Conservation (phyloP, 2,888 invertebrate genomes). For the Pogonocherus hispidulus region DNA sequence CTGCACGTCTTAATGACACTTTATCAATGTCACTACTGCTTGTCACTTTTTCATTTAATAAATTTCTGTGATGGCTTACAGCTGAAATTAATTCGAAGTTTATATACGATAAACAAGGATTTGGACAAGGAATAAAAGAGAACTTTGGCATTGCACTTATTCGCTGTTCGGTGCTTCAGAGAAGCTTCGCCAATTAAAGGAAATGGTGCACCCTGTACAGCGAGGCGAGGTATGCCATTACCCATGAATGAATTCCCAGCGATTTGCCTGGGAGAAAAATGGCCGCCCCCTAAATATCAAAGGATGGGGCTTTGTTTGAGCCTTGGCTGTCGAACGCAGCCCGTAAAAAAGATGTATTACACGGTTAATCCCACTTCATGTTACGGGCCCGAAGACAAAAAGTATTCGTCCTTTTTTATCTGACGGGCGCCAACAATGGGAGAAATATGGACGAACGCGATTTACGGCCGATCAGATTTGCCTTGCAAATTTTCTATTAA, state of each 20-base stretch:
- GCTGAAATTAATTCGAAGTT: too few species aligned
- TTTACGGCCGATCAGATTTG: constrained; percentile 49
- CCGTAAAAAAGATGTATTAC: constrained; percentile 55
- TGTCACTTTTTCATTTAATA: too few species aligned
- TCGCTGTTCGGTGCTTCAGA: too few species aligned
- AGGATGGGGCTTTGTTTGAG: constrained; percentile 44
- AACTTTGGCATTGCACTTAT: too few species aligned
- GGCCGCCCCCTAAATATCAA: constrained; percentile 29
- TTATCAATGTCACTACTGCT: too few species aligned
- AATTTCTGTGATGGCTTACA: too few species aligned
- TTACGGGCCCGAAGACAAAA: constrained; percentile 53
- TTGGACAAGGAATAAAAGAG: too few species aligned
- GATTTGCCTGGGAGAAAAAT: constrained; percentile 35
- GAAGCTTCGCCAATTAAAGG: too few species aligned
- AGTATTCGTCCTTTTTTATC: constrained; percentile 52
- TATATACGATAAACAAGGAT: too few species aligned
- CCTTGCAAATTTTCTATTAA: constrained; percentile 49
- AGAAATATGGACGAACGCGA: constrained; percentile 50
- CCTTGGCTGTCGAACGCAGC: constrained; percentile 47
- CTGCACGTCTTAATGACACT: too few species aligned
- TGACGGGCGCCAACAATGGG: constrained; percentile 48
- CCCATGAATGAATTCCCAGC: constrained; percentile 23
- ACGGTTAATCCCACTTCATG: constrained; percentile 54
- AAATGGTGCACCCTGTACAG: background rate
- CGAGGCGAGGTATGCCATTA: background rate